Conservation (phyloP, 1,140 invertebrate species). For the Diachasmimorpha longicaudata region DNA sequence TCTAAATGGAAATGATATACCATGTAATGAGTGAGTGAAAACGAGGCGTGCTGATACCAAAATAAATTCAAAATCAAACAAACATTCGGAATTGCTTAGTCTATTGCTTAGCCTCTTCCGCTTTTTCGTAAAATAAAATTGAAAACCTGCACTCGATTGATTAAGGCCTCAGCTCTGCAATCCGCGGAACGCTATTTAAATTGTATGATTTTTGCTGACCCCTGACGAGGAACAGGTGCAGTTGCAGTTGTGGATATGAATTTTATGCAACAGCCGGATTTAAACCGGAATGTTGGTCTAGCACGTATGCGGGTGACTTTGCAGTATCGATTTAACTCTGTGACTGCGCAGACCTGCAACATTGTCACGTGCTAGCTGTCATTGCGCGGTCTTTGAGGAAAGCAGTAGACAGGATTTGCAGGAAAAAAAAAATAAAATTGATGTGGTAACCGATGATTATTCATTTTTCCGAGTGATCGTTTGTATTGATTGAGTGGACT, state of each 20-base stretch:
- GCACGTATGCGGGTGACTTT: neutral
- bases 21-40: neutral
- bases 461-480: neutral
- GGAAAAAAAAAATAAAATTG: neutral
- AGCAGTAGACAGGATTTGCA: neutral
- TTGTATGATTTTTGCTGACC: no score
- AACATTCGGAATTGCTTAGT: no score
- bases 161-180: no score
- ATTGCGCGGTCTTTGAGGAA: conserved; percentile 13
- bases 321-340: neutral
- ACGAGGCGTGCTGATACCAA: neutral
- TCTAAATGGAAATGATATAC: neutral
- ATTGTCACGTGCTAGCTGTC: conserved; percentile 1
- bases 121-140: no score
- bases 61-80: neutral
- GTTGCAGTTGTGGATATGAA: neutral
- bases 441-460: neutral
- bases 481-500: neutral
- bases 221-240: neutral
- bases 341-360: neutral
- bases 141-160: no score
- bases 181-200: no score
- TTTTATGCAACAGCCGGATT: neutral
- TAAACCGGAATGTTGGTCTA: neutral
- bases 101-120: no score